A percentile compares a stretch with the other conserved stretches of the same genome.
phyloP scores from a whole-genome alignment of 2,797 vertebrate genomes.

The Leptatherina wallacei region DNA sequence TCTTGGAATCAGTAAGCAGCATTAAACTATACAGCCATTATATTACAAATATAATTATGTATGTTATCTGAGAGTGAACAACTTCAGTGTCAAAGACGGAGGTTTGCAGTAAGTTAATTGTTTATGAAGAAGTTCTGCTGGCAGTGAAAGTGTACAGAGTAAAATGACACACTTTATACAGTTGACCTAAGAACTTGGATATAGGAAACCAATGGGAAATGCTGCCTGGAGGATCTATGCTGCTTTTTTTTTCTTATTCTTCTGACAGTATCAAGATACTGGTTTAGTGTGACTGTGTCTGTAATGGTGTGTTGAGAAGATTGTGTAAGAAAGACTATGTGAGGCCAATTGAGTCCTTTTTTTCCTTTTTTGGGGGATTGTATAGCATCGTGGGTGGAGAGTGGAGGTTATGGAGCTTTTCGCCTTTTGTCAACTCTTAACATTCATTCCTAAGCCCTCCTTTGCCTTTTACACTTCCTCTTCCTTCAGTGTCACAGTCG shows the following conservation, averaged over 20 bases:
- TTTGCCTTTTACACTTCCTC: conserved; percentile 65
- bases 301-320: conserved; percentile 42
- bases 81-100: conserved; percentile 58
- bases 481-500: conserved; percentile 64
- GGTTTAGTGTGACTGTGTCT: conserved; percentile 28
- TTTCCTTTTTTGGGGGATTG: conserved; percentile 35
- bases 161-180: conserved; percentile 72
- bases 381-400: conserved; percentile 71
- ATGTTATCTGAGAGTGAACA: conserved; percentile 49
- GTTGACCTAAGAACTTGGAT: conserved; percentile 34
- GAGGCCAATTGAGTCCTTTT: conserved; percentile 53
- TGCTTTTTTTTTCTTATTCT: conserved; percentile 24
- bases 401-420: conserved; percentile 81
- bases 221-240: conserved; percentile 29
- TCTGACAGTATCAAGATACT: conserved; percentile 12
- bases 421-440: conserved; percentile 75
- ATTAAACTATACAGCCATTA: neutral
- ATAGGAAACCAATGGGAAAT: conserved; percentile 4
- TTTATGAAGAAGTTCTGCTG: conserved; percentile 62
- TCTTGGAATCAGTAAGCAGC: neutral
- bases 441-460: conserved; percentile 68
- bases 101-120: conserved; percentile 72
- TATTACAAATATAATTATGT: conserved; percentile 23
- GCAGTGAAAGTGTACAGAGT: conserved; percentile 46
- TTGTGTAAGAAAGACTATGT: conserved; percentile 46